phyloP scores from a whole-genome alignment of 2,113 vertebrate species.

The Nerophis lumbriciformis region DNA sequence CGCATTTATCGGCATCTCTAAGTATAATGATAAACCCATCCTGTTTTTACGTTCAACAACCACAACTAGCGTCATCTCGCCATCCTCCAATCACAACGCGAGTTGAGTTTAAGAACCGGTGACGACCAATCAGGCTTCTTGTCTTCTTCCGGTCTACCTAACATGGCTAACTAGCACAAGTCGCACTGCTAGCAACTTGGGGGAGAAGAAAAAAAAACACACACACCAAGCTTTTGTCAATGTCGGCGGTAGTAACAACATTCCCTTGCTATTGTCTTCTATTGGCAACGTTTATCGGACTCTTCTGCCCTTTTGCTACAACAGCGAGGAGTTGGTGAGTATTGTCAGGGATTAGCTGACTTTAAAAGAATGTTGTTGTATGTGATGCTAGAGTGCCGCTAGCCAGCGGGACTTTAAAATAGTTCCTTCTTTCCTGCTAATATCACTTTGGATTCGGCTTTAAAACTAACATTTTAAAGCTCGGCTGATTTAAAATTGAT shows the following conservation, averaged over 20 bases:
- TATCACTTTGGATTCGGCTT: slow-evolving; percentile 24
- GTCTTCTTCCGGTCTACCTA: slow-evolving; percentile 55
- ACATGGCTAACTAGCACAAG: slow-evolving; percentile 49
- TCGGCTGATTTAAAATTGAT: background rate
- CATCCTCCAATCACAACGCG: slow-evolving; percentile 43
- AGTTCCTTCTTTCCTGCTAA: slow-evolving; percentile 55
- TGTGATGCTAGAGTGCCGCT: slow-evolving; percentile 29
- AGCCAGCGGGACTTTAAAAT: slow-evolving; percentile 43
- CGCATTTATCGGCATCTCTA: too few species aligned
- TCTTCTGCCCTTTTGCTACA: background rate
- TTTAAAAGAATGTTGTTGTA: slow-evolving; percentile 52
- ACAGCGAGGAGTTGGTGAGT: slow-evolving; percentile 37
- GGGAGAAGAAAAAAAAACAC: background rate
- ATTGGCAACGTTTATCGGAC: background rate
- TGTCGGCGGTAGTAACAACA: slow-evolving; percentile 21
- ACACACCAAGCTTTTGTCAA: slow-evolving; percentile 32
- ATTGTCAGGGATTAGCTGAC: slow-evolving; percentile 27
- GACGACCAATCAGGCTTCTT: slow-evolving; percentile 40
- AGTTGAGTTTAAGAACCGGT: slow-evolving; percentile 23
- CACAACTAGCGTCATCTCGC: background rate
- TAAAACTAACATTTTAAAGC: background rate
- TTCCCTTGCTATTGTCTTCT: slow-evolving; percentile 8
- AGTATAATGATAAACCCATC: too few species aligned
- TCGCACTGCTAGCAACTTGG: slow-evolving; percentile 55
- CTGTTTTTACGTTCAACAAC: background rate